Evolutionary conservation across 2,797 vertebrate genomes (phyloP).

Genomic region (Sebastes hubbsi): DNA sequence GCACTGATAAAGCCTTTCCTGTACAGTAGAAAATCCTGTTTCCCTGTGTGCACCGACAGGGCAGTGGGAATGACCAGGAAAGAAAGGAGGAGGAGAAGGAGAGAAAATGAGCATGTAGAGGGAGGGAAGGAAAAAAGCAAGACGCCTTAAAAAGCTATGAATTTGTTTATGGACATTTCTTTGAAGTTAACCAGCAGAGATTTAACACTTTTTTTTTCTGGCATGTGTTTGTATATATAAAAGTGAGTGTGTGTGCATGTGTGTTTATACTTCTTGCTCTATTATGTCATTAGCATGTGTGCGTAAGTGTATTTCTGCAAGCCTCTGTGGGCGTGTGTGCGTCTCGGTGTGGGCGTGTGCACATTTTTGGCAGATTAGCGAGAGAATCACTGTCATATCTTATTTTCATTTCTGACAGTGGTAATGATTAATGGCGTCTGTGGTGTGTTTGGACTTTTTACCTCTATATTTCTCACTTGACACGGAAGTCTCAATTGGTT

Average conservation of each 20-base stretch:
- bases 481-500: slow-evolving; percentile 82
- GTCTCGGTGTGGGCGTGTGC: slow-evolving; percentile 59
- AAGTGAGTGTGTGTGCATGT: slow-evolving; percentile 56
- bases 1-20: slow-evolving; percentile 99
- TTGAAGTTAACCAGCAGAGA: slow-evolving; percentile 56
- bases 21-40: slow-evolving; percentile 98
- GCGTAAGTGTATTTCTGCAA: slow-evolving; percentile 52
- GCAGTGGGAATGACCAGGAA: slow-evolving; percentile 90
- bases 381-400: slow-evolving; percentile 83
- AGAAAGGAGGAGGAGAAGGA: slow-evolving; percentile 68
- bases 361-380: slow-evolving; percentile 80
- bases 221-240: slow-evolving; percentile 58
- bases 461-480: slow-evolving; percentile 80
- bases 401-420: slow-evolving; percentile 82
- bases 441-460: slow-evolving; percentile 82
- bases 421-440: slow-evolving; percentile 82
- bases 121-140: slow-evolving; percentile 26
- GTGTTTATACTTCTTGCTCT: slow-evolving; percentile 67
- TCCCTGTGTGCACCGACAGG: slow-evolving; percentile 88
- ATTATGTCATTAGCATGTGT: slow-evolving; percentile 76
- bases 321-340: slow-evolving; percentile 59
- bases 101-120: slow-evolving; percentile 25
- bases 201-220: slow-evolving; percentile 50
- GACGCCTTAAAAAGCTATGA: slow-evolving; percentile 45
- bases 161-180: slow-evolving; percentile 65